Conservation (phyloP, 2,888 invertebrate species). For the Drosophila fungiperda region DNA sequence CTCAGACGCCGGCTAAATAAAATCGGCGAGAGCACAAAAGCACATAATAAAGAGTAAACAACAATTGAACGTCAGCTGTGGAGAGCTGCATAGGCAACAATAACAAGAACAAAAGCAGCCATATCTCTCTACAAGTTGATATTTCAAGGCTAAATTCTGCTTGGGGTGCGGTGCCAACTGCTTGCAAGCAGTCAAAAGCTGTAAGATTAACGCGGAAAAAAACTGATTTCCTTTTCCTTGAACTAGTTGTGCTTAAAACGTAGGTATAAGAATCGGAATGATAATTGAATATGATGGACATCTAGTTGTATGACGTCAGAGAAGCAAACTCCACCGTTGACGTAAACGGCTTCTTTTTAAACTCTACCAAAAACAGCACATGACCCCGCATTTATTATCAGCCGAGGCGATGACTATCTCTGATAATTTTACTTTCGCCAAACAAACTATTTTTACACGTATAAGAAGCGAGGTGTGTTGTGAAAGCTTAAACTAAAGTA, state of each 20-base stretch:
- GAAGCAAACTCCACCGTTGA: slow-evolving; percentile 4
- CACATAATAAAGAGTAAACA: background rate
- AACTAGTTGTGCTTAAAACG: slow-evolving; percentile 23
- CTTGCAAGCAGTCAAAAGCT: slow-evolving; percentile 41
- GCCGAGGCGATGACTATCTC: background rate
- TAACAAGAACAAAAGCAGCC: slow-evolving; percentile 54
- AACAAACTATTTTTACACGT: background rate
- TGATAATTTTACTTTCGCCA: slow-evolving; percentile 33
- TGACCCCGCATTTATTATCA: slow-evolving; percentile 41
- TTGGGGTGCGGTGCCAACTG: slow-evolving; percentile 38
- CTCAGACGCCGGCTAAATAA: slow-evolving; percentile 68
- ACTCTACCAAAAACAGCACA: slow-evolving; percentile 23
- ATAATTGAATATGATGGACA: background rate
- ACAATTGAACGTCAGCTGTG: slow-evolving; percentile 13
- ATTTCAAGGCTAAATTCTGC: slow-evolving; percentile 63
- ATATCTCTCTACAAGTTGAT: slow-evolving; percentile 1
- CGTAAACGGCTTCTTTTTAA: slow-evolving; percentile 6
- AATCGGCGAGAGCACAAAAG: slow-evolving; percentile 22
- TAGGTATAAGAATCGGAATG: slow-evolving; percentile 23
- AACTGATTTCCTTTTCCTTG: slow-evolving; percentile 40
- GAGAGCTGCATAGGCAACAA: slow-evolving; percentile 40
- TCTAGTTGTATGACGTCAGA: slow-evolving; percentile 32
- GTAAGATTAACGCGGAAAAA: slow-evolving; percentile 31
- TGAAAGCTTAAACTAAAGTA: background rate
- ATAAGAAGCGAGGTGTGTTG: background rate